Percentiles rank a stretch among this genome's conserved stretches.
phyloP scores from a whole-genome alignment of 2,797 vertebrate species.

The Bryconaethiops microstoma region DNA sequence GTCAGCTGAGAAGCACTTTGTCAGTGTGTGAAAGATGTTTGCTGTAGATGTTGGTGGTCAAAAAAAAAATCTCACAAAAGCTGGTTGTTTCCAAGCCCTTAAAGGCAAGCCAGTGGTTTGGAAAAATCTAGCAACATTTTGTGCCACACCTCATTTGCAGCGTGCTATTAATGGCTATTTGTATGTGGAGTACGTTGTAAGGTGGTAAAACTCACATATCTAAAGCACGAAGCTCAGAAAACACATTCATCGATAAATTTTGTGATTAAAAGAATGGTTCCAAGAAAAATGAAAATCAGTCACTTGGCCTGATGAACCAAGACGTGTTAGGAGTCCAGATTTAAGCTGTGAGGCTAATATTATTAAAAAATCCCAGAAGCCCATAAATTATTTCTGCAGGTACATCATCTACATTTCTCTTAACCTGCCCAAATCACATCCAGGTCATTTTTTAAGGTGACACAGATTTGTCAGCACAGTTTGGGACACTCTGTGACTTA shows the following conservation, averaged over 20 bases:
- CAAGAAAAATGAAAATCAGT: too few species aligned
- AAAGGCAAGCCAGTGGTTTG: not conserved
- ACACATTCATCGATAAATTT: not conserved
- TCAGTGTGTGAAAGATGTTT: constrained; percentile 18
- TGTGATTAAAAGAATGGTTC: not conserved
- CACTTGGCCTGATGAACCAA: too few species aligned
- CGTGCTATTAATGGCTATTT: not conserved
- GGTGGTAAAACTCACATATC: not conserved
- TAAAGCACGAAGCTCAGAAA: not conserved
- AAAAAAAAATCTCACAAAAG: constrained; percentile 6
- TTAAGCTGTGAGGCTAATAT: too few species aligned
- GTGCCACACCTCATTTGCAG: constrained; percentile 3
- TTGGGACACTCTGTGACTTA: too few species aligned
- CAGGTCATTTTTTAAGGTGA: too few species aligned
- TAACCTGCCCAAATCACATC: too few species aligned
- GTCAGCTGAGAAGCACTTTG: not conserved
- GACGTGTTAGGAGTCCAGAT: too few species aligned
- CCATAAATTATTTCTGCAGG: too few species aligned
- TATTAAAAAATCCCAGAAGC: too few species aligned
- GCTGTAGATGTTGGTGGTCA: not conserved
- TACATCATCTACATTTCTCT: too few species aligned
- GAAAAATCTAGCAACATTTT: constrained; percentile 11
- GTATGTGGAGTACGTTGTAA: constrained; percentile 2
- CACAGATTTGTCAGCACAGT: too few species aligned
- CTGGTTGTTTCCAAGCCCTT: not conserved